These are phyloP conservation scores for Sus cebifrons DNA, from an alignment of 2,797 vertebrate genomes.

Conservation along the genomic window DNA sequence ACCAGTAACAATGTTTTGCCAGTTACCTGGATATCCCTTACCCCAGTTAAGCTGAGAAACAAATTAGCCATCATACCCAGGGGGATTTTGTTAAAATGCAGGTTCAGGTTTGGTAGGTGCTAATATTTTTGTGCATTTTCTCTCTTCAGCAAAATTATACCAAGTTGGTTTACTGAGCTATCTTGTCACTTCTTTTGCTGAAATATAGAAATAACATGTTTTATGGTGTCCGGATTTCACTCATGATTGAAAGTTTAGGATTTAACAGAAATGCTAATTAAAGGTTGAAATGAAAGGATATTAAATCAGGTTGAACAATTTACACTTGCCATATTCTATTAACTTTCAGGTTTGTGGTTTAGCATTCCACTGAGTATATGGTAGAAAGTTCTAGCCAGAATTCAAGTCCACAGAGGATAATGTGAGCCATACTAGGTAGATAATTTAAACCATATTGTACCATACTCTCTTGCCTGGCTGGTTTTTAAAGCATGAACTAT, in stretches of 20 bases:
- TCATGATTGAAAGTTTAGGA: constrained; percentile 7
- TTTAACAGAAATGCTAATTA: constrained; percentile 66
- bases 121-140: constrained; percentile 41
- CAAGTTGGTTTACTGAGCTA: not conserved
- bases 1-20: not conserved
- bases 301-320: constrained; percentile 50
- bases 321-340: constrained; percentile 1
- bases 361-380: not conserved
- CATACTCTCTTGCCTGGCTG: not conserved
- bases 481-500: constrained; percentile 1
- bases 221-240: constrained; percentile 17
- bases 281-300: constrained; percentile 28
- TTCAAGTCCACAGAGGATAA: constrained; percentile 34
- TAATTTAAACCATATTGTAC: constrained; percentile 13
- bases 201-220: constrained; percentile 54
- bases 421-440: not conserved
- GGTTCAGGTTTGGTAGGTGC: not conserved
- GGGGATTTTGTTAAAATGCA: constrained; percentile 39
- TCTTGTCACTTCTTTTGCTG: constrained; percentile 25
- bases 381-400: constrained; percentile 45
- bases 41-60: not conserved
- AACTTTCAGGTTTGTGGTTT: constrained; percentile 43
- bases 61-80: not conserved
- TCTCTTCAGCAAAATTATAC: constrained; percentile 56
- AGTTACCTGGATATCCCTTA: not conserved